Percentiles rank a stretch among this genome's conserved stretches.
These are phyloP conservation scores for Platypus cylindrus DNA, from an alignment of 2,888 invertebrate species.

Conservation along the genomic window DNA sequence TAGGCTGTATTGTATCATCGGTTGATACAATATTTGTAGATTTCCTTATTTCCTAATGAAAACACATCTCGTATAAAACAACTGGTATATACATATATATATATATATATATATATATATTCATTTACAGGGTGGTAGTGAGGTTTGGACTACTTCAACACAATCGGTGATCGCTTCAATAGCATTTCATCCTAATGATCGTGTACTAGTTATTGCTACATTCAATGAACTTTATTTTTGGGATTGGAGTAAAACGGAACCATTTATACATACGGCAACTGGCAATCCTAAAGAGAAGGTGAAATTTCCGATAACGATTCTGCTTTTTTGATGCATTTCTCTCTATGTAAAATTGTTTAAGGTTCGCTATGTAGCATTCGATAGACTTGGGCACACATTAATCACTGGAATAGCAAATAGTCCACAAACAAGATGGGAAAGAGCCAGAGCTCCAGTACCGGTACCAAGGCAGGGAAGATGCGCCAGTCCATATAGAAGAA, in stretches of 20 bases:
- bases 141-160: slow-evolving; percentile 63
- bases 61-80: too few relatives aligned
- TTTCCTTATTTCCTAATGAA: too few relatives aligned
- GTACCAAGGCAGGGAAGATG: slow-evolving; percentile 29
- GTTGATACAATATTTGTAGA: too few relatives aligned
- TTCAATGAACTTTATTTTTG: slow-evolving; percentile 76
- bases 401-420: slow-evolving; percentile 73
- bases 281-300: slow-evolving; percentile 68
- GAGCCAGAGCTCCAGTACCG: slow-evolving; percentile 31
- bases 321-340: background rate
- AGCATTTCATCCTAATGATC: slow-evolving; percentile 74
- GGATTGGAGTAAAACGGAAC: slow-evolving; percentile 73
- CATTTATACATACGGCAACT: slow-evolving; percentile 64
- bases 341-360: slow-evolving; percentile 14
- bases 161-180: slow-evolving; percentile 72
- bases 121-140: slow-evolving; percentile 63
- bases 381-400: slow-evolving; percentile 64
- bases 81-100: too few relatives aligned
- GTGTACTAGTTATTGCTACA: slow-evolving; percentile 74
- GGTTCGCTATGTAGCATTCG: slow-evolving; percentile 70
- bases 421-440: slow-evolving; percentile 41
- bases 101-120: background rate
- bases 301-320: background rate
- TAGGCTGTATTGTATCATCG: too few relatives aligned
- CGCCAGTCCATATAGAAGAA: slow-evolving; percentile 27